A percentile compares a stretch with the other conserved stretches of the same genome.
These are phyloP conservation scores for Neotoxoptera formosana DNA, from an alignment of 1,140 invertebrate species.

Conservation along the genomic window DNA sequence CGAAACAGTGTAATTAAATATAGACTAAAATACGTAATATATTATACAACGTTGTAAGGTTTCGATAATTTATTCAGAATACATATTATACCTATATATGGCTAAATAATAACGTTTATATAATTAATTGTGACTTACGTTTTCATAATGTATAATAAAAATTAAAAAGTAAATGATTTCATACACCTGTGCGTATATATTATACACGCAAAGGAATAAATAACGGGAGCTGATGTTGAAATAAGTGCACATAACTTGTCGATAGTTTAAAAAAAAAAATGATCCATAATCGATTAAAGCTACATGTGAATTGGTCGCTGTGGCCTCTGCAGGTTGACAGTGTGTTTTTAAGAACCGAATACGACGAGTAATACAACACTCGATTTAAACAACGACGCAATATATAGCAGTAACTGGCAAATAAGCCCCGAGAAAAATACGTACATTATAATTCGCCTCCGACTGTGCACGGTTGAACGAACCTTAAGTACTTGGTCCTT, in stretches of 20 bases:
- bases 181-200: too few relatives aligned
- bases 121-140: background rate
- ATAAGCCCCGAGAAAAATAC: background rate
- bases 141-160: background rate
- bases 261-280: too few relatives aligned
- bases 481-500: background rate
- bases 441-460: background rate
- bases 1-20: background rate
- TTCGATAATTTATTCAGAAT: background rate
- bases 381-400: too few relatives aligned
- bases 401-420: too few relatives aligned
- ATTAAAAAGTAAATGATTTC: too few relatives aligned
- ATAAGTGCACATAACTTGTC: background rate
- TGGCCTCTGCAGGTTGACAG: background rate
- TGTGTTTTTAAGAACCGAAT: background rate
- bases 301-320: background rate
- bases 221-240: background rate
- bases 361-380: background rate
- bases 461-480: background rate
- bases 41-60: background rate
- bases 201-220: too few relatives aligned
- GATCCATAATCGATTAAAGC: background rate
- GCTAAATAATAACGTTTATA: background rate
- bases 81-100: background rate
- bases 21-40: background rate